phyloP scores from a whole-genome alignment of 2,113 vertebrate species.

The Crocuta crocuta region DNA sequence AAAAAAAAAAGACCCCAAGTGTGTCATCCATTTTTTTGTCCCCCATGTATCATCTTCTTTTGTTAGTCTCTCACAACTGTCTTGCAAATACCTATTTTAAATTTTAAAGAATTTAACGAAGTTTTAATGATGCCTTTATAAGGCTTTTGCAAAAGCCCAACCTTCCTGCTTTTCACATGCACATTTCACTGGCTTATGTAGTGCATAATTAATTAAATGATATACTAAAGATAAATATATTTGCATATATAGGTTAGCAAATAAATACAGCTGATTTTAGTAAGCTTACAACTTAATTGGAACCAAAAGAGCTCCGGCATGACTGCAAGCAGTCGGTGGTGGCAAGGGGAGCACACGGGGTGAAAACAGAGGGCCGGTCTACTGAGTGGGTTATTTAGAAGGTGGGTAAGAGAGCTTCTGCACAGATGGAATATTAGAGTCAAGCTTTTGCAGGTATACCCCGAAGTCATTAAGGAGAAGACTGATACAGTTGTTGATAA shows the following conservation, averaged over 20 bases:
- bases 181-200: background rate
- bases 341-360: background rate
- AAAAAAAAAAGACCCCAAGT: background rate
- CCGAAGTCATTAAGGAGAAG: conserved; percentile 10
- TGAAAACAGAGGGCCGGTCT: background rate
- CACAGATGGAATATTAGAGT: background rate
- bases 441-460: background rate
- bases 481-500: background rate
- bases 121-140: background rate
- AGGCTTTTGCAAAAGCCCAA: background rate
- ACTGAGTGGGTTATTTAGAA: background rate
- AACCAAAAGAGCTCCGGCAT: background rate
- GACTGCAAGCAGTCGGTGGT: background rate
- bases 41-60: background rate
- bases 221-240: background rate
- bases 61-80: background rate
- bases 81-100: background rate
- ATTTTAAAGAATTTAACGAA: background rate
- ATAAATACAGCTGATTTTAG: background rate
- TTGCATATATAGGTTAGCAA: background rate
- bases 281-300: background rate
- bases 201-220: background rate
- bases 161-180: background rate
- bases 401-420: background rate
- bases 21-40: background rate